These are phyloP conservation scores for Spilogale gracilis DNA, from an alignment of 2,113 vertebrate species.

Conservation along the genomic window DNA sequence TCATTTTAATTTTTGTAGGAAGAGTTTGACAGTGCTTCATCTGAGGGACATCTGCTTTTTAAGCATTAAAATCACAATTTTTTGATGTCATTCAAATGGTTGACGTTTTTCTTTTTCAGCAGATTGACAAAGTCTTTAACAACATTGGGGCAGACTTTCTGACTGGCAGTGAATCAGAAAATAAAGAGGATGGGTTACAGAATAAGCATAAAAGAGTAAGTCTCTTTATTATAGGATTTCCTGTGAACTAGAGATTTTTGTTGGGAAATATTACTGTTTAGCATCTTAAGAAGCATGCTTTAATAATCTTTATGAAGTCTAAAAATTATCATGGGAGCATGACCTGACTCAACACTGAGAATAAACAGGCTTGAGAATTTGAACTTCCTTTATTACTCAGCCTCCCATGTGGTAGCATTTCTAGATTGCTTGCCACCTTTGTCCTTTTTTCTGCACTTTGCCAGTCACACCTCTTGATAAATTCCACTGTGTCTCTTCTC, in stretches of 20 bases:
- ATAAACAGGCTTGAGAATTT: not conserved
- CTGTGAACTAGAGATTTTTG: not conserved
- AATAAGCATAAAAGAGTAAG: conserved; percentile 92
- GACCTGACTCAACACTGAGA: not conserved
- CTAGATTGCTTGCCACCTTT: not conserved
- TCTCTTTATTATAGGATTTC: conserved; percentile 35
- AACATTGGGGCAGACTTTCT: conserved; percentile 87
- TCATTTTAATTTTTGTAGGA: conserved; percentile 26
- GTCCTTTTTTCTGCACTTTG: not conserved
- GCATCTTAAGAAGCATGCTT: conserved; percentile 42
- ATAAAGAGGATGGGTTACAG: conserved; percentile 92
- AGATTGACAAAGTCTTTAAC: conserved; percentile 95
- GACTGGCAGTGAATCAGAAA: conserved; percentile 89
- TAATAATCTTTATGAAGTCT: conserved; percentile 37
- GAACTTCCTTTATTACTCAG: not conserved
- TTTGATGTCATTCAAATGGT: not conserved
- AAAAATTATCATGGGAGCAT: not conserved
- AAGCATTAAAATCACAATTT: conserved; percentile 58
- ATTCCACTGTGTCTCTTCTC: not conserved
- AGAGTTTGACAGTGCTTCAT: not conserved
- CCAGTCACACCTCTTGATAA: not conserved
- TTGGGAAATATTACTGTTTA: conserved; percentile 26
- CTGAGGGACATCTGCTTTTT: conserved; percentile 12
- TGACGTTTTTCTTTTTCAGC: conserved; percentile 76
- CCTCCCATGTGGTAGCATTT: not conserved